Percentiles rank a stretch among this genome's conserved stretches.
These are phyloP conservation scores for Bruchidius siliquastri DNA, from an alignment of 2,888 invertebrate species.

Conservation along the genomic window DNA sequence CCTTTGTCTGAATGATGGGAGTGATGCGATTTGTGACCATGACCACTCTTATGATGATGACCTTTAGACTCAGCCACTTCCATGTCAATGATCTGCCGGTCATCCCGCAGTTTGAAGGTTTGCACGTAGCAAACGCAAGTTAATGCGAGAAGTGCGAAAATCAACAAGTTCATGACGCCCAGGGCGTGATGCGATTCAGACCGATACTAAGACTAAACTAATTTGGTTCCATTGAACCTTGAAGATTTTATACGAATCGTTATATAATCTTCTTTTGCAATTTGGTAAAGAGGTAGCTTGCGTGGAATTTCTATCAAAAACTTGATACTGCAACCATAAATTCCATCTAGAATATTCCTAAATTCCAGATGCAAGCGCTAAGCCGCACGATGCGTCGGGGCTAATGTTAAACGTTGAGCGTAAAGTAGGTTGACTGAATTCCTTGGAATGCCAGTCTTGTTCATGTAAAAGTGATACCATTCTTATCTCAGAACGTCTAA, in stretches of 20 bases:
- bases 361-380: not conserved
- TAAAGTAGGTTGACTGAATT: too few species aligned
- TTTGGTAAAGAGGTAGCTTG: not conserved
- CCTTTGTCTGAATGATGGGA: not conserved
- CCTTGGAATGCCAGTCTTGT: too few species aligned
- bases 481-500: too few species aligned
- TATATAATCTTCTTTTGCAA: not conserved
- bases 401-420: too few species aligned
- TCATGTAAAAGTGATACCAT: too few species aligned
- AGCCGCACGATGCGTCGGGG: too few species aligned
- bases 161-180: not conserved
- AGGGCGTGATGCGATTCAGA: not conserved
- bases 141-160: not conserved
- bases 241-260: not conserved
- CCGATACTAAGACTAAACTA: not conserved
- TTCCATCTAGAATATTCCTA: not conserved
- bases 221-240: not conserved
- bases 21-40: not conserved
- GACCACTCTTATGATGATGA: not conserved
- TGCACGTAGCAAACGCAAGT: not conserved
- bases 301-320: not conserved
- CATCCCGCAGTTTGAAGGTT: not conserved
- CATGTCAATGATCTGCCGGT: not conserved
- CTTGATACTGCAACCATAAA: not conserved
- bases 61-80: not conserved